Conservation (phyloP, 2,888 invertebrate species). For the Apotomis betuletana region DNA sequence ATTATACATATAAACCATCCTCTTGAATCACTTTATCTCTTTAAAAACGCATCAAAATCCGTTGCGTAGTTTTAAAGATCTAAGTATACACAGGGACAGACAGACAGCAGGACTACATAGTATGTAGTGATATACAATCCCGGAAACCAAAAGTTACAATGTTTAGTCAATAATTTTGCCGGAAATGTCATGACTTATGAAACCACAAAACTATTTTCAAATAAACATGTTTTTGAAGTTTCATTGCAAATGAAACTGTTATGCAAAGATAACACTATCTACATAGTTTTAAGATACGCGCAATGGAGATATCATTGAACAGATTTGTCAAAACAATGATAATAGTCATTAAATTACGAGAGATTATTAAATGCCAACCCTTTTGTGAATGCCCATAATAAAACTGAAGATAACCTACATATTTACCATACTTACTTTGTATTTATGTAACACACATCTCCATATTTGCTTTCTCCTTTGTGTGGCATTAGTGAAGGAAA, state of each 20-base stretch:
- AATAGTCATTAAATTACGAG: constrained; percentile 15
- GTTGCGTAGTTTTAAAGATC: no score
- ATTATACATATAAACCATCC: no score
- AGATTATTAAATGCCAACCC: constrained; percentile 3
- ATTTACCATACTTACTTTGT: neutral
- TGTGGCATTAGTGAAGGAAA: neutral
- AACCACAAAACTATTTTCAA: neutral
- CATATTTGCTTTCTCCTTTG: neutral
- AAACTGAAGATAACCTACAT: constrained; percentile 26
- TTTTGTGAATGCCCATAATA: constrained; percentile 1
- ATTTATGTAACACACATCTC: neutral
- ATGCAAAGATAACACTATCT: constrained; percentile 35
- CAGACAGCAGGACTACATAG: no score
- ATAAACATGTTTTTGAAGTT: constrained; percentile 16
- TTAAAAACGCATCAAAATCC: no score
- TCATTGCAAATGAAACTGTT: constrained; percentile 13
- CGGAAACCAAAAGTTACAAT: neutral
- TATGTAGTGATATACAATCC: no score
- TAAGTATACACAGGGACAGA: no score
- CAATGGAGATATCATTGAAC: constrained; percentile 49
- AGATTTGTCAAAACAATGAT: constrained; percentile 50
- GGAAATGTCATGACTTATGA: no score
- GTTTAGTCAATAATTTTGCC: no score
- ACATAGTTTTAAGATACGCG: constrained; percentile 46
- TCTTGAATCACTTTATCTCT: no score